A percentile compares a stretch with the other conserved stretches of the same genome.
Conservation (phyloP, 30 jellyfish, hydroid and myxozoan genomes). For the Cassiopea xamachana region DNA sequence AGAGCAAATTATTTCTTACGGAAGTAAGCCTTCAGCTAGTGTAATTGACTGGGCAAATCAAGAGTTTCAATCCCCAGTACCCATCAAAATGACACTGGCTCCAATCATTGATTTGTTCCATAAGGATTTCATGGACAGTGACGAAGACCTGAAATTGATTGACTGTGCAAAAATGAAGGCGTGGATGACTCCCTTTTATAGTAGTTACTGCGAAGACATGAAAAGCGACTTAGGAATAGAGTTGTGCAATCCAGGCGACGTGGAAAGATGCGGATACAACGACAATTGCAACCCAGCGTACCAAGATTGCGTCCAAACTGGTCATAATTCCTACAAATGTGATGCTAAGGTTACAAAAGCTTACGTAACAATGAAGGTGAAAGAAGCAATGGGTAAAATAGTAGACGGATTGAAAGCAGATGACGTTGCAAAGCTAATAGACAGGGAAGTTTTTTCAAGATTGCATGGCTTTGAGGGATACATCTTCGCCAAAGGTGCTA, state of each 20-base stretch:
- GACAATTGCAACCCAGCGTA: slow-evolving; percentile 44
- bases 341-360: neutral
- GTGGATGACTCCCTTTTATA: slow-evolving; percentile 36
- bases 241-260: neutral
- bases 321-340: neutral
- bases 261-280: slow-evolving; percentile 39
- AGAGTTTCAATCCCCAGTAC: slow-evolving; percentile 37
- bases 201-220: slow-evolving; percentile 35
- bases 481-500: neutral
- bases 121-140: slow-evolving; percentile 11
- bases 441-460: neutral
- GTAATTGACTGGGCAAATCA: slow-evolving; percentile 53
- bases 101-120: slow-evolving; percentile 58
- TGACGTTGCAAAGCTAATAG: neutral
- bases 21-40: slow-evolving; percentile 41
- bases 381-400: neutral
- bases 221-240: neutral
- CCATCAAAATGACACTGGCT: slow-evolving; percentile 34
- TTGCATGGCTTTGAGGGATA: neutral
- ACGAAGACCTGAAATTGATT: neutral
- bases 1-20: slow-evolving; percentile 36
- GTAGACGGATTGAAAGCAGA: neutral
- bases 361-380: neutral
- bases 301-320: slow-evolving; percentile 24
- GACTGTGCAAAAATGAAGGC: neutral